Evolutionary conservation across 2,888 invertebrate genomes (phyloP), one percentile per base, ranked within the genome.

Genomic region (Brachypalpus laphriformis): DNA sequence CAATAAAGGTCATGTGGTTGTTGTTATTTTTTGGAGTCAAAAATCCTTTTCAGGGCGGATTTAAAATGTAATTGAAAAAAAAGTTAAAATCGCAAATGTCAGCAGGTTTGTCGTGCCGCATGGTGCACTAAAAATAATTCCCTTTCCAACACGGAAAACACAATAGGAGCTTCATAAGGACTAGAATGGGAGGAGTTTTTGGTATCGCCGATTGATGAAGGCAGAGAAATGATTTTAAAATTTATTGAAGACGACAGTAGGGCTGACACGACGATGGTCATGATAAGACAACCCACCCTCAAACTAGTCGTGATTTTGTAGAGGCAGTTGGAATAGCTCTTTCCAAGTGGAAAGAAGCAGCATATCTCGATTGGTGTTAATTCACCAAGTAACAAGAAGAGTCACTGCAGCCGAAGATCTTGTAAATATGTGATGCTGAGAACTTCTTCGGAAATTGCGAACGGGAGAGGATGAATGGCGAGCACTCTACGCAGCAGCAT

Each of bases 1-100:
- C 56, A 70, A 75, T 65, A 71, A 66, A 80, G 70, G 80, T 85
- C 70, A 75, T 70, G 54, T 47, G 70, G 65, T 71, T 51, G 80
- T 70, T 70, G 75, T 66, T 75, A 34, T 65, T 70, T 65, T 70
- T 34, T 49, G 70, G 7, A 75, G 66, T 37, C 74, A 68, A 28
- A 49, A 56, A 70, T 78, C 59, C 66, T 37, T 70, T 83, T 68
- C 51, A 57, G 61, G 37, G 63, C 25, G 65, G 70, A 70, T 56
- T 75, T 28, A 20, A 54, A 85, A 71, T 47, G 59, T 65, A 80
- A 75, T 85, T 74, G 61, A 54, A 77, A 82, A 82, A 49, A 61
- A 70, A 65, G 37, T 78, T 31, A 34, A 70, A 71, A 78, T 71
- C 49, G 74, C 45, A 68, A 78, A 83, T 61, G 78, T 78, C 82